Evolutionary conservation across 2,888 invertebrate genomes (phyloP), one percentile per base, ranked within the genome.

Genomic region (Nymphalis urticae): DNA sequence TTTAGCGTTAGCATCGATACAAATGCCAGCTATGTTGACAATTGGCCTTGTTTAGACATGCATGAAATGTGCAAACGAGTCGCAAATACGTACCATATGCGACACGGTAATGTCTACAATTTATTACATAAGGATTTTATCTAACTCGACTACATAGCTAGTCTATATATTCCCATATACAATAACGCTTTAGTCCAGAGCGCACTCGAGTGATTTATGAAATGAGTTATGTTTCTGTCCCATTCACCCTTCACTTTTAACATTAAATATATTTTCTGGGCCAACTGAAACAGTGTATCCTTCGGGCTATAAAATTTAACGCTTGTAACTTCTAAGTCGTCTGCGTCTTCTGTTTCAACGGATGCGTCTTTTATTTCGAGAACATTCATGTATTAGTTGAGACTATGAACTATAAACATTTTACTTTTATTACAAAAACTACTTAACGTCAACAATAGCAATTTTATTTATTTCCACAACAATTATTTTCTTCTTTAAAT

Each of bases 391-490:
- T 19, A 16, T 42, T 58, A 42, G 19, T 58, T 42, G 42, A 58
- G 36, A 58, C 19, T 19, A 32, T 42, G 42, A 13, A 10, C 42
- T 4, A 32, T 58, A 42, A 58, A 58, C 42, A 19, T 58, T 58
- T 19, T 58, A 58, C 36, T 42, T 58, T 58, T 58, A 58, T 58
- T 58, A 36, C 58, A 42, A 19, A 42, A 42, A n/a, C 42, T 58
- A 42, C 36, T 58, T 58, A 19, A 58, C 58, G 58, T 42, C 19
- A 24, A 27, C 36, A 42, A 19, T 8, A 42, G 58, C 27, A 19
- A 17, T 19, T 19, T 58, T 13, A 4, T 58, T 19, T 58, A 17
- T 58, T 42, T 10, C 17, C 16, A 13, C 27, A 56, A 17, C 6
- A 42, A 42, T 42, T 42, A 42, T 42, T 42, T 42, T 42, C 42